Evolutionary conservation across 2,113 vertebrate genomes (phyloP).

Genomic region (Etia nguti): DNA sequence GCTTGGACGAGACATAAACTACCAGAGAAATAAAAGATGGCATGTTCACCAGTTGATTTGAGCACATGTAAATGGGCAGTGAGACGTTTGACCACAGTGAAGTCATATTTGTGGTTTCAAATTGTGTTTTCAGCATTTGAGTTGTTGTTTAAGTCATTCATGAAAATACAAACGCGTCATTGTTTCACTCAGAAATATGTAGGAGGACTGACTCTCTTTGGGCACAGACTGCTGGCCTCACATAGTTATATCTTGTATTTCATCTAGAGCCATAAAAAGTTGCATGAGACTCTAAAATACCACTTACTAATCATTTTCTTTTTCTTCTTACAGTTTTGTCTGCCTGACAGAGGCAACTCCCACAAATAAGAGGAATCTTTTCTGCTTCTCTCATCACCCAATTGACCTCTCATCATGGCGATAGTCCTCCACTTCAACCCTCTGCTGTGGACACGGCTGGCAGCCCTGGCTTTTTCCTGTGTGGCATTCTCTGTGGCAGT

Average conservation of each 20-base stretch:
- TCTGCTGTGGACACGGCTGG: conserved; percentile 78
- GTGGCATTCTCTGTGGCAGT: conserved; percentile 83
- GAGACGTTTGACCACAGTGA: neutral
- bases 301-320: neutral
- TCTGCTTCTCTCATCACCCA: neutral
- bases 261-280: neutral
- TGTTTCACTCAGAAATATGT: conserved; percentile 12
- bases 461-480: conserved; percentile 77
- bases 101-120: conserved; percentile 11
- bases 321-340: conserved; percentile 18
- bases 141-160: conserved; percentile 9
- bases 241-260: neutral
- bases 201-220: neutral
- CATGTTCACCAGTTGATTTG: neutral
- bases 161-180: conserved; percentile 26
- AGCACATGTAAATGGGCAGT: neutral
- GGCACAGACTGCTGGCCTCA: neutral
- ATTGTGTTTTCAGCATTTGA: conserved; percentile 17
- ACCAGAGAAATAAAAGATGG: neutral
- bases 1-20: neutral
- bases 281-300: accelerated
- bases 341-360: neutral
- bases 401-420: conserved; percentile 60
- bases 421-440: conserved; percentile 70
- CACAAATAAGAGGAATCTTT: neutral